These are phyloP conservation scores for Xiphorhynchus erythropygius DNA, from an alignment of 2,797 vertebrate genomes.

Conservation along the genomic window DNA sequence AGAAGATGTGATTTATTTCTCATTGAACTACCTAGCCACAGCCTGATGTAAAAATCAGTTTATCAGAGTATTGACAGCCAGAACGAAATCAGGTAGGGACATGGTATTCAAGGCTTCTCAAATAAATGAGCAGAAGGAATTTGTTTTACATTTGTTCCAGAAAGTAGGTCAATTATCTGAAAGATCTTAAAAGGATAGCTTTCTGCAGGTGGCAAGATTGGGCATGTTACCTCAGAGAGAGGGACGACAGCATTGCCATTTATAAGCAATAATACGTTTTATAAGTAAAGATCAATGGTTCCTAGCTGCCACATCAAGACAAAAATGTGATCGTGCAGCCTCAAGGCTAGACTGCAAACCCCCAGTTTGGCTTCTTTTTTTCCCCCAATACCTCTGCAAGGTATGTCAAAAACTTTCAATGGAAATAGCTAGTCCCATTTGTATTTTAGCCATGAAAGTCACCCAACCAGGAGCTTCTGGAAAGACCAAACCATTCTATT, in stretches of 20 bases:
- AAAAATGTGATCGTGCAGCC: neutral
- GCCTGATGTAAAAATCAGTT: neutral
- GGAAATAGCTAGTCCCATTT: neutral
- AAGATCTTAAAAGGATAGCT: neutral
- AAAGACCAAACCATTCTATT: neutral
- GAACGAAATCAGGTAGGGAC: neutral
- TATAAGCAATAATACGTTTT: neutral
- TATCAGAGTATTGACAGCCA: neutral
- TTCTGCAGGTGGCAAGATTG: neutral
- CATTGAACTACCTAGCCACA: neutral
- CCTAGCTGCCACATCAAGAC: neutral
- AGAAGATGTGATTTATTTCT: neutral
- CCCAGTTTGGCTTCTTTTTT: neutral
- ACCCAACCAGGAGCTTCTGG: neutral
- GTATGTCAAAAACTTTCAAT: neutral
- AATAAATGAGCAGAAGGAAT: neutral
- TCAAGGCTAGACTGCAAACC: neutral
- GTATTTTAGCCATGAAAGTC: neutral
- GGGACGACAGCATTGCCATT: neutral
- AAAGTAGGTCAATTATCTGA: neutral
- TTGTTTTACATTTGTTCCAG: neutral
- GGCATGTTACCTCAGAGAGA: neutral
- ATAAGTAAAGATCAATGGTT: too few species aligned
- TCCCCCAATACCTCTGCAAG: neutral
- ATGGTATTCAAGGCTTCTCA: neutral